Base-by-base conservation (phyloP, 2,113 vertebrate genomes). In the Sinosuthora webbiana region DNA sequence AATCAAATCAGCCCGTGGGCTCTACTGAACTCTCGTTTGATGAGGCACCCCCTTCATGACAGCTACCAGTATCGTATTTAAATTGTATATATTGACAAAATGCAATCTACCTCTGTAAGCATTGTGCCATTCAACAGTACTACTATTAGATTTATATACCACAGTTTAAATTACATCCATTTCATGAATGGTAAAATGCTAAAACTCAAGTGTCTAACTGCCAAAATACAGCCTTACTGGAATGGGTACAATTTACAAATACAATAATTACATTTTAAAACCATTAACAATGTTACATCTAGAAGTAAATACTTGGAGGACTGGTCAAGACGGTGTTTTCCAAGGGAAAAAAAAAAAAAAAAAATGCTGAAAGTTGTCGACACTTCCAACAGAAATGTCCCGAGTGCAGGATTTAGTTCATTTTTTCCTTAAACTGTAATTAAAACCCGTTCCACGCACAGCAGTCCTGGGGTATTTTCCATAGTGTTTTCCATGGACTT, bases 221-320 rank as follows among this genome's bases (percentile, higher is more conserved):
- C 97, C 97, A 97, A 97, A 97, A 97, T 97, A 98, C 97, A 97
- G 97, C 96, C 97, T 98, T 98, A 98, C 98, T 96, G 97, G 98
- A 98, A 99, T 99, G 98, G 98, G 97, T 98, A 99, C 98, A 97
- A 98, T 98, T 98, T 98, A 99, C 99, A 99, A 99, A 99, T 99
- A 99, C 99, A 97, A 98, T 99, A 98, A 98, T 99, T 98, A 99
- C 98, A 99, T 98, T 98, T 98, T 98, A 98, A 98, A 99, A 99
- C 98, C 98, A 98, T 98, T 98, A 98, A 99, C 98, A 97, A 99
- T 98, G 98, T 98, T 98, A 99, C 98, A 99, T 97, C 98, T 98
- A 99, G 96, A 98, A 98, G 98, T 99, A 98, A 99, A 99, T 99
- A 99, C 99, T 99, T 99, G 98, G 97, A 98, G 98, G 98, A 98